These are phyloP conservation scores for Drosophila stalkeri DNA, from an alignment of 2,888 invertebrate species.

Conservation along the genomic window DNA sequence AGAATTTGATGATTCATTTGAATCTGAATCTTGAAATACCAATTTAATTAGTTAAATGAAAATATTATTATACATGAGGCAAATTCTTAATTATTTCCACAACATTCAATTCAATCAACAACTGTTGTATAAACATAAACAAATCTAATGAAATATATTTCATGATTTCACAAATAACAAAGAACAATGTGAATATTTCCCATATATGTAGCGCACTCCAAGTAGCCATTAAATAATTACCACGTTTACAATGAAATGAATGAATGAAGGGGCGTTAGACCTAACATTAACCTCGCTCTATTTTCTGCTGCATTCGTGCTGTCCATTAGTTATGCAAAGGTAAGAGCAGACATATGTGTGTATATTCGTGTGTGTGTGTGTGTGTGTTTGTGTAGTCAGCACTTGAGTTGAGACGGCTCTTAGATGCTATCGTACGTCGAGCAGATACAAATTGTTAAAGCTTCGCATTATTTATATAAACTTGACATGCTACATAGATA, in stretches of 20 bases:
- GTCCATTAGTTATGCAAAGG: constrained; percentile 4
- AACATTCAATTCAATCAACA: background rate
- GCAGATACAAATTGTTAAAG: constrained; percentile 37
- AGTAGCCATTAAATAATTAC: constrained; percentile 61
- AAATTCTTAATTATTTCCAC: background rate
- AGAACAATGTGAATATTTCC: constrained; percentile 3
- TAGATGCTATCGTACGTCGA: constrained; percentile 10
- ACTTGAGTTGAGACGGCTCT: constrained; percentile 23
- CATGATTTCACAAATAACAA: constrained; percentile 8
- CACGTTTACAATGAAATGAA: constrained; percentile 48
- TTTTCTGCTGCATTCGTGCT: constrained; percentile 15
- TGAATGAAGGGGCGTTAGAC: constrained; percentile 35
- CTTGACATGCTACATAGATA: constrained; percentile 6
- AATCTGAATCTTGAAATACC: background rate
- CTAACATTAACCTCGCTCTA: constrained; percentile 37
- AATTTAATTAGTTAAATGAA: background rate
- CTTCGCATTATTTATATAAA: constrained; percentile 8
- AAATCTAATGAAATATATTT: constrained; percentile 22
- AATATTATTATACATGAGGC: background rate
- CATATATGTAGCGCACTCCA: constrained; percentile 1
- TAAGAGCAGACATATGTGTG: background rate
- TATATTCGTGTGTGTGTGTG: no score
- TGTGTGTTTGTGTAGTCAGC: constrained; percentile 9
- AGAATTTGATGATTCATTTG: no score
- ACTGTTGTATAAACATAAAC: constrained; percentile 1